Evolutionary conservation across 2,113 vertebrate genomes (phyloP).

Genomic region (Tapirus terrestris): DNA sequence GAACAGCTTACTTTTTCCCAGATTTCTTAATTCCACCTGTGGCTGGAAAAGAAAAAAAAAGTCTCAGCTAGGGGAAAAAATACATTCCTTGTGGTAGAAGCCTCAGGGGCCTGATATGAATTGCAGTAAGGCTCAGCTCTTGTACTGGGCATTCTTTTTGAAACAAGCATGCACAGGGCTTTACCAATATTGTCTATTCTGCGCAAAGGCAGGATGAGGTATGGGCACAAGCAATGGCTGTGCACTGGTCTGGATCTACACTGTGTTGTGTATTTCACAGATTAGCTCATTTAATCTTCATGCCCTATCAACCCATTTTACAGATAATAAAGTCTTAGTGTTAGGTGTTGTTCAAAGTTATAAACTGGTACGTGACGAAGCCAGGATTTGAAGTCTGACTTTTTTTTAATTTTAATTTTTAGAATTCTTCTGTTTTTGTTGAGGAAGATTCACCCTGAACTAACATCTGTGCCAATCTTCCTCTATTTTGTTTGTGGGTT

Average conservation of each 20-base stretch:
- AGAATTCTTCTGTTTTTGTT: too few relatives aligned
- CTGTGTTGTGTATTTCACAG: neutral
- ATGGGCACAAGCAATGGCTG: neutral
- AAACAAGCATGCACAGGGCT: neutral
- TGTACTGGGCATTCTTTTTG: neutral
- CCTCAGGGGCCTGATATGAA: neutral
- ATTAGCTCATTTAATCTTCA: neutral
- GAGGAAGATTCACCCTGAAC: too few relatives aligned
- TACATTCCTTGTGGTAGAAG: neutral
- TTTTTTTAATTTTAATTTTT: too few relatives aligned
- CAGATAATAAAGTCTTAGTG: neutral
- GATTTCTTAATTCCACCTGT: slow-evolving; percentile 97
- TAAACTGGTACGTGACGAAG: neutral
- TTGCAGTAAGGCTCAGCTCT: neutral
- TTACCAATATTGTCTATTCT: neutral
- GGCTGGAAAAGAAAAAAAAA: slow-evolving; percentile 85
- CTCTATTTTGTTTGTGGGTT: too few relatives aligned
- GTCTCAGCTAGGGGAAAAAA: neutral
- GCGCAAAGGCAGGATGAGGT: neutral
- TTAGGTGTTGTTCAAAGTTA: neutral
- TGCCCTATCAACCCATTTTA: neutral
- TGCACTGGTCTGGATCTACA: neutral
- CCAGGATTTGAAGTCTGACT: neutral
- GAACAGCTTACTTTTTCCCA: slow-evolving; percentile 92
- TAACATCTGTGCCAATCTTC: too few relatives aligned